Evolutionary conservation across 2,888 invertebrate species (phyloP).

Genomic region (Pristionchus mayeri): DNA sequence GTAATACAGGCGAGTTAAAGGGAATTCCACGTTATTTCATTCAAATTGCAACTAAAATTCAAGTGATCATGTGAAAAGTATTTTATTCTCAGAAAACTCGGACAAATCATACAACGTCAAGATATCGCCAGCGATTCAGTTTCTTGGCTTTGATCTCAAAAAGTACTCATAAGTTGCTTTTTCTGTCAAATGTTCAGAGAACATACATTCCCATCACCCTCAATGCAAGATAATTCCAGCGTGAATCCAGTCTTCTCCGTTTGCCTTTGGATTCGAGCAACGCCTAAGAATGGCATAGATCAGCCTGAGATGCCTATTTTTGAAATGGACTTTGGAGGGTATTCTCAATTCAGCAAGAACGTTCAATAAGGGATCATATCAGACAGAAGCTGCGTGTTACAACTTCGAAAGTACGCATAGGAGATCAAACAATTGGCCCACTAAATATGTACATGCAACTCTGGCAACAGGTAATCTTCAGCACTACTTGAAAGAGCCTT

Average conservation of each 20-base stretch:
- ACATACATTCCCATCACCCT: too few species aligned
- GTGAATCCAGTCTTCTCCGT: not conserved
- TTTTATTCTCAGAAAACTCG: not conserved
- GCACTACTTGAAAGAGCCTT: too few species aligned
- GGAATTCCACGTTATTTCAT: too few species aligned
- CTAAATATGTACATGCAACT: not conserved
- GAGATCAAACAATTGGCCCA: not conserved
- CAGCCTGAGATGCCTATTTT: slow-evolving; percentile 1
- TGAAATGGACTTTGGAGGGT: slow-evolving; percentile 6
- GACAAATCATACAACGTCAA: not conserved
- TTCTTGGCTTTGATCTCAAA: not conserved
- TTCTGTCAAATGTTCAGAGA: too few species aligned
- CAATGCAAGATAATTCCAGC: not conserved
- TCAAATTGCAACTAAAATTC: not conserved
- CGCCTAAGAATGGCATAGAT: not conserved
- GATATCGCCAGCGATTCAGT: not conserved
- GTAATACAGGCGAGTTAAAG: not conserved
- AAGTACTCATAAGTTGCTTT: too few species aligned
- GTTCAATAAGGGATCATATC: too few species aligned
- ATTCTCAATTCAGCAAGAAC: too few species aligned
- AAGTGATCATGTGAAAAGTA: too few species aligned
- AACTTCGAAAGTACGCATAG: not conserved
- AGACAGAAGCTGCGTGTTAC: not conserved
- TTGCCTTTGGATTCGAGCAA: not conserved
- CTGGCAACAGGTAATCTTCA: too few species aligned